Percentiles rank a stretch among this genome's conserved stretches.
Conservation (phyloP, 2,113 vertebrate species). For the Chionomys nivalis region DNA sequence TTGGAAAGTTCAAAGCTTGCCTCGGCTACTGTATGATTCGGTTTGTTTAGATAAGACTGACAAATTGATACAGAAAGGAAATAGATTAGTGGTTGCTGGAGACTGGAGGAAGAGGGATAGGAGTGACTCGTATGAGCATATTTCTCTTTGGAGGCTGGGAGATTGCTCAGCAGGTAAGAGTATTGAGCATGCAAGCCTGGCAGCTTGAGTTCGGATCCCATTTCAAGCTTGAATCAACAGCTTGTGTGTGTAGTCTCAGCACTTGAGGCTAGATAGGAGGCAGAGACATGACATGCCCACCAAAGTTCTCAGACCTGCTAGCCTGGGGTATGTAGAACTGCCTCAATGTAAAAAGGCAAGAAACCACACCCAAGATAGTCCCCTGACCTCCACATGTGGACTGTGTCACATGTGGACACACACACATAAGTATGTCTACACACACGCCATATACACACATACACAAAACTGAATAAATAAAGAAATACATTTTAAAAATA, state of each 20-base stretch:
- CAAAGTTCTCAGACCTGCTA: too few relatives aligned
- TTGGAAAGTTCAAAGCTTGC: neutral
- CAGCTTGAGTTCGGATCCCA: neutral
- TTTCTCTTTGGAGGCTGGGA: neutral
- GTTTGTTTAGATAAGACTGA: slow-evolving; percentile 30
- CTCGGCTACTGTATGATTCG: slow-evolving; percentile 1
- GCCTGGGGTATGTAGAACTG: neutral
- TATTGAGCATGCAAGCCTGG: neutral
- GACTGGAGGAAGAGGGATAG: neutral
- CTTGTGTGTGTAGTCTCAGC: neutral
- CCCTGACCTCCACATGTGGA: neutral
- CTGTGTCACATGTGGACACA: neutral
- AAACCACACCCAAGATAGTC: too few relatives aligned
- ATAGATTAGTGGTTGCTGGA: neutral
- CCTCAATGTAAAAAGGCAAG: neutral
- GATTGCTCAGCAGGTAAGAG: neutral
- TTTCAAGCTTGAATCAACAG: too few relatives aligned
- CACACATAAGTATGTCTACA: neutral
- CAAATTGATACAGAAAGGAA: slow-evolving; percentile 11
- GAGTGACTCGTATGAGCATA: neutral
- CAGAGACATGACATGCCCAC: neutral
- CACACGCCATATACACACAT: neutral
- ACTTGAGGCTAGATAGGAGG: neutral
- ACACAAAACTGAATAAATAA: neutral
- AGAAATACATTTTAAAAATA: neutral